Evolutionary conservation across 2,888 invertebrate species (phyloP).

Genomic region (Cryptops parisi): DNA sequence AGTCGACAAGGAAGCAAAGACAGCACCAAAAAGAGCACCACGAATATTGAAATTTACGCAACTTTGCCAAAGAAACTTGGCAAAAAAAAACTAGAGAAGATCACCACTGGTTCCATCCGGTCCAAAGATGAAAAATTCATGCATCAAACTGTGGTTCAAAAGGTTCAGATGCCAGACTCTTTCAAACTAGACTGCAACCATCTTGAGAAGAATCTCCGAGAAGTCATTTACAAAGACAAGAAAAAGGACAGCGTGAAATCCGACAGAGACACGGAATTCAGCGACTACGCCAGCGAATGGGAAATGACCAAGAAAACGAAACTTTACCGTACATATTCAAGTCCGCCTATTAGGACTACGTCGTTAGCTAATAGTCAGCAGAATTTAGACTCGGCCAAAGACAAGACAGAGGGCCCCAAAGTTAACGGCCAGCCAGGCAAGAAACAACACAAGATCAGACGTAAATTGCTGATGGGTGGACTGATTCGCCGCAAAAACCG

Average conservation of each 20-base stretch:
- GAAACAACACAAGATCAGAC: constrained; percentile 77
- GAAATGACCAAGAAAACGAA: constrained; percentile 16
- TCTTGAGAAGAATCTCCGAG: constrained; percentile 33
- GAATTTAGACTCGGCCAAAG: constrained; percentile 8
- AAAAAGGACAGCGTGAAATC: constrained; percentile 23
- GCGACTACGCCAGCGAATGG: constrained; percentile 24
- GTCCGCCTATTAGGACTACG: constrained; percentile 6
- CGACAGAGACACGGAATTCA: constrained; percentile 16
- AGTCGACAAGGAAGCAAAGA: constrained; percentile 17
- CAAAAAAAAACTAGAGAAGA: constrained; percentile 23
- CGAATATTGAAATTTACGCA: constrained; percentile 75
- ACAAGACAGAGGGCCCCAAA: constrained; percentile 17
- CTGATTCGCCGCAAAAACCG: constrained; percentile 73
- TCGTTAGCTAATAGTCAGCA: constrained; percentile 7
- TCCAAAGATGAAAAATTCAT: constrained; percentile 20
- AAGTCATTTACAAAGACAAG: constrained; percentile 40
- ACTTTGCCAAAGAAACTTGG: constrained; percentile 77
- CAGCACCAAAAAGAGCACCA: constrained; percentile 6
- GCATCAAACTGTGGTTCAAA: constrained; percentile 7
- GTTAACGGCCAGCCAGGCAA: constrained; percentile 42
- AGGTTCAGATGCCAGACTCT: constrained; percentile 25
- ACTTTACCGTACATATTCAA: constrained; percentile 16
- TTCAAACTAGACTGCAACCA: too few species aligned
- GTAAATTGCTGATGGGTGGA: constrained; percentile 78
- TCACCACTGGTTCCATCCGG: constrained; percentile 16